Conservation (phyloP, 2,113 vertebrate genomes). For the Gobius niger region DNA sequence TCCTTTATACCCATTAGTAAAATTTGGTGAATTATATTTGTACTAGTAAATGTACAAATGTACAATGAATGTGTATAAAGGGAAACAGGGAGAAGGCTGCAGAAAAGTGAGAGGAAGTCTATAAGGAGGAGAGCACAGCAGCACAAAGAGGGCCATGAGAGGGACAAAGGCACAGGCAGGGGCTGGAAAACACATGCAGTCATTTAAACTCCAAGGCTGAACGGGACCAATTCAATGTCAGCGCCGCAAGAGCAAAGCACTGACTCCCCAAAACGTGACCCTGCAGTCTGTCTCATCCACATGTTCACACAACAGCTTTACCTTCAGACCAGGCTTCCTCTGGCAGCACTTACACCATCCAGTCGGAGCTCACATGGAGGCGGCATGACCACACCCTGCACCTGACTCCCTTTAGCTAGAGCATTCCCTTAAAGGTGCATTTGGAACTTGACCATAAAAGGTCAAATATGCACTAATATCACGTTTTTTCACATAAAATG, state of each 20-base stretch:
- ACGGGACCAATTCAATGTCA: constrained; percentile 73
- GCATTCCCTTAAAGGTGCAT: background rate
- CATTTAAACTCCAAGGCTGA: constrained; percentile 86
- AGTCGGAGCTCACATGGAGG: constrained; percentile 41
- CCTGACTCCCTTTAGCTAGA: constrained; percentile 32
- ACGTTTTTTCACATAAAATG: too few relatives aligned
- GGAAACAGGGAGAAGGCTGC: constrained; percentile 70
- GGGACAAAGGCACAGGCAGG: constrained; percentile 73
- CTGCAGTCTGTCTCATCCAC: constrained; percentile 63
- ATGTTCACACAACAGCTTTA: constrained; percentile 56
- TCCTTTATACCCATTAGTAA: background rate
- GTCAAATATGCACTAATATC: too few relatives aligned
- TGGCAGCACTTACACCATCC: constrained; percentile 51
- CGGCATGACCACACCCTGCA: constrained; percentile 37
- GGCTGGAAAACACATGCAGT: constrained; percentile 78
- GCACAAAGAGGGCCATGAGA: constrained; percentile 76
- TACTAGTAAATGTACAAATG: constrained; percentile 16
- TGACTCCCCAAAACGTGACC: constrained; percentile 58
- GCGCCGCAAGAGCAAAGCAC: constrained; percentile 57
- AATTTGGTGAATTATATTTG: background rate
- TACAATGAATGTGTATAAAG: constrained; percentile 9
- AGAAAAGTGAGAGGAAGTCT: constrained; percentile 67
- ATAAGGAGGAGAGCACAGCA: constrained; percentile 73
- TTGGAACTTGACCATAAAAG: too few relatives aligned
- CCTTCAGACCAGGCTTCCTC: constrained; percentile 61